These are phyloP conservation scores for Epinotia ramella DNA, from an alignment of 2,888 invertebrate species.

Conservation along the genomic window DNA sequence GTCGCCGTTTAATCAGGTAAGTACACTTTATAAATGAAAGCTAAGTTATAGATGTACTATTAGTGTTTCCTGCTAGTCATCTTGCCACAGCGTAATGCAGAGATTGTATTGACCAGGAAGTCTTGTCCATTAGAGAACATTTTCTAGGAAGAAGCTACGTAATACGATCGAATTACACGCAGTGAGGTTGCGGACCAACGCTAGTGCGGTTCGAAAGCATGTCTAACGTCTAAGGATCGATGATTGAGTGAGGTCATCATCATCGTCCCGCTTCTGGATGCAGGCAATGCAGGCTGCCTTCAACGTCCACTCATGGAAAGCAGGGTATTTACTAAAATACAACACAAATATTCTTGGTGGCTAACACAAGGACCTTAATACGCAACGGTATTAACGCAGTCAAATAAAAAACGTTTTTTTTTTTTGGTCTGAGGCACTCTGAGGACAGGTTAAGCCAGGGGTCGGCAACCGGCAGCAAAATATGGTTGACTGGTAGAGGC, in stretches of 20 bases:
- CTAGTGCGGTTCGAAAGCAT: no score
- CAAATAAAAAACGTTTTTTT: no score
- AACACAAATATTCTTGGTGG: no score
- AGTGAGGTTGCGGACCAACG: not conserved
- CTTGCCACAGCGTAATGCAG: not conserved
- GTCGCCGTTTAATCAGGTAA: no score
- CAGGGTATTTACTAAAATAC: not conserved
- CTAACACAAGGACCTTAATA: no score
- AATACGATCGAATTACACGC: not conserved
- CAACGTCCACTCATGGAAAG: not conserved
- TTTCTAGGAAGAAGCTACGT: not conserved
- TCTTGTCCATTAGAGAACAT: not conserved
- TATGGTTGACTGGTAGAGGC: no score
- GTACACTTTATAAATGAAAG: no score
- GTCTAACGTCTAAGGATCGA: no score
- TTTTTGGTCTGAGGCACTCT: no score
- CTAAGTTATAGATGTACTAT: not conserved
- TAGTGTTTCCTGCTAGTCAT: not conserved
- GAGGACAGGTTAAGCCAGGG: no score
- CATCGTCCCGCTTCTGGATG: not conserved
- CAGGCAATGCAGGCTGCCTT: not conserved
- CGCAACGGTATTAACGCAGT: no score
- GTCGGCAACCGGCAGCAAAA: no score
- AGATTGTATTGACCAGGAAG: not conserved
- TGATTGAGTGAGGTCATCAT: not conserved